These are phyloP conservation scores for Tetraodon nigroviridis DNA, from an alignment of 2,113 vertebrate genomes.

Conservation along the genomic window DNA sequence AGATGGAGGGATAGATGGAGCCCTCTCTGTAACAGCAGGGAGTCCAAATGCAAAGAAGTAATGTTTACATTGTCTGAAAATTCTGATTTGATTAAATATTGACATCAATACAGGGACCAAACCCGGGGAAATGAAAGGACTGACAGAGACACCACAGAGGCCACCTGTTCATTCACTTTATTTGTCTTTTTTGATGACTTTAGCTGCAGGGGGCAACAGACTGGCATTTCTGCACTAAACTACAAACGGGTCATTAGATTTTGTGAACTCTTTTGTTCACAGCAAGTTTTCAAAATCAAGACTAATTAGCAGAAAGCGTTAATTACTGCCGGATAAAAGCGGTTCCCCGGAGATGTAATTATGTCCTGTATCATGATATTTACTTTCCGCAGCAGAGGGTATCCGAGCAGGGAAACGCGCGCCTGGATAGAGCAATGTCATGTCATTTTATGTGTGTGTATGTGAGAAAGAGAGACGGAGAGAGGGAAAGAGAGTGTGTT, in stretches of 20 bases:
- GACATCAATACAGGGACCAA: background rate
- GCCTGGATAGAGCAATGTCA: slow-evolving; percentile 7
- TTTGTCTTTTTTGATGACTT: fast-evolving
- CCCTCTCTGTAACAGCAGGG: no score
- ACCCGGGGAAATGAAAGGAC: no score
- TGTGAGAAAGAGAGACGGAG: no score
- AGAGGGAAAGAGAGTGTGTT: slow-evolving; percentile 1
- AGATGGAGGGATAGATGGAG: no score
- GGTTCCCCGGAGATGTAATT: slow-evolving; percentile 68
- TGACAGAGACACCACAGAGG: background rate
- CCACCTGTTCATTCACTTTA: background rate
- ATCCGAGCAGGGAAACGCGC: slow-evolving; percentile 25
- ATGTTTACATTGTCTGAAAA: no score
- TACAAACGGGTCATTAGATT: slow-evolving; percentile 58
- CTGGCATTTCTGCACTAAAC: slow-evolving; percentile 30
- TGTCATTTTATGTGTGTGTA: background rate
- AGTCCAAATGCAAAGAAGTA: no score
- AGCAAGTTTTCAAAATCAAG: slow-evolving; percentile 31
- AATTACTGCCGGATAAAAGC: slow-evolving; percentile 61
- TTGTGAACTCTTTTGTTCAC: slow-evolving; percentile 42
- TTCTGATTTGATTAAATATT: no score
- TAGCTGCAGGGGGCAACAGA: slow-evolving; percentile 10
- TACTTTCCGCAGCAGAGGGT: slow-evolving; percentile 61
- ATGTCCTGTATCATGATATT: slow-evolving; percentile 68
- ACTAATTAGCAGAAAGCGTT: slow-evolving; percentile 61